phyloP scores from a whole-genome alignment of 2,113 vertebrate species.

The Condylura cristata region DNA sequence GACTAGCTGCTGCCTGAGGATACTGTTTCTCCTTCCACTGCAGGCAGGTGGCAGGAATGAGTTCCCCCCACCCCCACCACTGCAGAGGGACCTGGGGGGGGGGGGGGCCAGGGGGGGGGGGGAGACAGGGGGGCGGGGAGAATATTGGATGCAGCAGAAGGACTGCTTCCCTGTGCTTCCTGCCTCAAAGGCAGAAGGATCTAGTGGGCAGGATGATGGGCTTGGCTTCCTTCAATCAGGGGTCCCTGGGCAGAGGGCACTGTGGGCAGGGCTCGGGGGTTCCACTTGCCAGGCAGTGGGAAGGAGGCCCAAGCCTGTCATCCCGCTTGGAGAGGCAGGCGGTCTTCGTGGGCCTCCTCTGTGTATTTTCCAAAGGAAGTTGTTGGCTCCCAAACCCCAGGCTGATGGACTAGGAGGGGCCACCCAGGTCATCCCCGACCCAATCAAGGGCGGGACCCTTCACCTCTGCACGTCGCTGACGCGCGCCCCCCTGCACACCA shows the following conservation, averaged over 20 bases:
- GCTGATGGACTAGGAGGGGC: background rate
- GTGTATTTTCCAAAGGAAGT: conserved; percentile 55
- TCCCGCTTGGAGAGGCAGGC: background rate
- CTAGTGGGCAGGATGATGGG: background rate
- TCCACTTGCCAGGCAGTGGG: background rate
- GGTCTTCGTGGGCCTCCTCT: conserved; percentile 22
- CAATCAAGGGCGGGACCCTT: conserved; percentile 6
- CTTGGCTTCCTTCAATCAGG: background rate
- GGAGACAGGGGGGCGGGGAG: background rate
- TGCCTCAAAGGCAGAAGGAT: background rate
- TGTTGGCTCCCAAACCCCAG: background rate
- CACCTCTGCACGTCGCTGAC: background rate
- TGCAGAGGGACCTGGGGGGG: conserved; percentile 53
- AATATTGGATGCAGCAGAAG: conserved; percentile 10
- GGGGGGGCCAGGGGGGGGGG: background rate
- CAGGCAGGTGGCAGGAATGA: conserved; percentile 73
- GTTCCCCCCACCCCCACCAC: conserved; percentile 26
- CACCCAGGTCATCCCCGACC: conserved; percentile 34
- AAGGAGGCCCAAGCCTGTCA: conserved; percentile 5
- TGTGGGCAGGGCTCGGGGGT: background rate
- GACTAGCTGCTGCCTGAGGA: background rate
- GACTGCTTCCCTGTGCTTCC: background rate
- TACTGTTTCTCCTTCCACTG: conserved; percentile 55
- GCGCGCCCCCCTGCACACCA: background rate
- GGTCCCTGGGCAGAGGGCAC: background rate